A percentile compares a stretch with the other conserved stretches of the same genome.
These are phyloP conservation scores for Chaunax sp. DNA, from an alignment of 2,797 vertebrate genomes.

Conservation along the genomic window DNA sequence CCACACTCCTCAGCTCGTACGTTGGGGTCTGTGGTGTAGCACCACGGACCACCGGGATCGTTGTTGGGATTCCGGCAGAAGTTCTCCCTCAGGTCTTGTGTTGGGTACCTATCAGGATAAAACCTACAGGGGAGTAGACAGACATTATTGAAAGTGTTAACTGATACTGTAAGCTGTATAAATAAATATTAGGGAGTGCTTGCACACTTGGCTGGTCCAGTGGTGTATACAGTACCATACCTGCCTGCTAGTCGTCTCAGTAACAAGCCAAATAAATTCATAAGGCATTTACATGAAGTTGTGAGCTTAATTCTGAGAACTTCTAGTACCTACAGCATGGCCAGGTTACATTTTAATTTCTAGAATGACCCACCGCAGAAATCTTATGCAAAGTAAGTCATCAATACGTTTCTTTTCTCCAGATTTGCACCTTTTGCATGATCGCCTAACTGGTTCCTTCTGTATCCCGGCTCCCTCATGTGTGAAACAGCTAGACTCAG, in stretches of 20 bases:
- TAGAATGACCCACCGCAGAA: conserved; percentile 12
- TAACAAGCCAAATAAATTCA: conserved; percentile 64
- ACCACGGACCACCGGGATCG: conserved; percentile 95
- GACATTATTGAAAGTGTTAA: conserved; percentile 55
- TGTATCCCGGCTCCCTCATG: conserved; percentile 47
- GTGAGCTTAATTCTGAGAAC: conserved; percentile 27
- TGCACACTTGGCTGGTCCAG: conserved; percentile 53
- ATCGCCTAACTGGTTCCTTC: conserved; percentile 44
- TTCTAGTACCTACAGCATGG: neutral
- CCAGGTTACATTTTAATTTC: conserved; percentile 28
- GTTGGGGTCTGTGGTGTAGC: conserved; percentile 94
- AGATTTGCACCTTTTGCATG: conserved; percentile 57
- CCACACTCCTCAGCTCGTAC: conserved; percentile 91
- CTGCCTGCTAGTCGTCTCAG: conserved; percentile 30
- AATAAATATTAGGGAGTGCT: conserved; percentile 62
- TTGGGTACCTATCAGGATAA: conserved; percentile 85
- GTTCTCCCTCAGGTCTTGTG: conserved; percentile 93
- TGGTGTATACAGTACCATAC: conserved; percentile 41
- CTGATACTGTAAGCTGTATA: conserved; percentile 62
- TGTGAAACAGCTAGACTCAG: conserved; percentile 62
- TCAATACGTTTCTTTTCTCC: conserved; percentile 24
- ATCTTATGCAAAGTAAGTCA: conserved; percentile 54
- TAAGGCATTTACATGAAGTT: conserved; percentile 41
- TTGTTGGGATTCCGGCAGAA: conserved; percentile 97
- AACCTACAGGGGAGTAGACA: conserved; percentile 82